Conservation (phyloP, 2,888 invertebrate species). For the Heliconius charithonia region DNA sequence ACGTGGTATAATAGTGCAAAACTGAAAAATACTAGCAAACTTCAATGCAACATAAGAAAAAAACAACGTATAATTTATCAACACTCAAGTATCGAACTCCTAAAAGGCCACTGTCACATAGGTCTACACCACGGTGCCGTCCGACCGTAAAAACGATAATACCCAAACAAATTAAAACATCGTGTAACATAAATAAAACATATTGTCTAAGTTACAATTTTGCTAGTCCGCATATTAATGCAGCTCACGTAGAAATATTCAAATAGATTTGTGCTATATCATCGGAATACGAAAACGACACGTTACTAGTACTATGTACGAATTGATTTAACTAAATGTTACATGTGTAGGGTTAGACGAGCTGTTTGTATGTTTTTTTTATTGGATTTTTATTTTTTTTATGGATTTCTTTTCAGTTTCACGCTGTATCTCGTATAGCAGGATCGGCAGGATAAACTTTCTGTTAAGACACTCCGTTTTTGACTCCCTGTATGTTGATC, state of each 20-base stretch:
- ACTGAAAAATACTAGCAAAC: no score
- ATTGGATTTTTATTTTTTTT: neutral
- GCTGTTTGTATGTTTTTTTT: neutral
- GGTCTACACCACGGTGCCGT: neutral
- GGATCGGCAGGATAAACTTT: neutral
- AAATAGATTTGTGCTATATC: slow-evolving; percentile 75
- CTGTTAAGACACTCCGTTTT: neutral
- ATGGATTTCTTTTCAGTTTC: neutral
- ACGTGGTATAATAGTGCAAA: no score
- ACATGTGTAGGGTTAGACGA: slow-evolving; percentile 44
- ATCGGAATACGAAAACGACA: slow-evolving; percentile 67
- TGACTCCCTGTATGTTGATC: neutral
- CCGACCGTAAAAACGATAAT: slow-evolving; percentile 40
- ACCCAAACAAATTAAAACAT: slow-evolving; percentile 67
- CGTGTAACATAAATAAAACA: slow-evolving; percentile 75
- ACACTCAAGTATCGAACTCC: neutral
- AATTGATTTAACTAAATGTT: slow-evolving; percentile 66
- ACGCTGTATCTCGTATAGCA: no score
- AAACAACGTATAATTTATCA: neutral
- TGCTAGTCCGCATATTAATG: slow-evolving; percentile 73
- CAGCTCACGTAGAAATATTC: slow-evolving; percentile 73
- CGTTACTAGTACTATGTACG: slow-evolving; percentile 56
- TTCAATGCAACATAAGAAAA: neutral
- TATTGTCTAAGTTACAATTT: slow-evolving; percentile 71
- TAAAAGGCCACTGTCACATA: neutral